Percentiles rank a stretch among this genome's conserved stretches.
Evolutionary conservation across 2,888 invertebrate genomes (phyloP).

Genomic region (Platynereis dumerilii): DNA sequence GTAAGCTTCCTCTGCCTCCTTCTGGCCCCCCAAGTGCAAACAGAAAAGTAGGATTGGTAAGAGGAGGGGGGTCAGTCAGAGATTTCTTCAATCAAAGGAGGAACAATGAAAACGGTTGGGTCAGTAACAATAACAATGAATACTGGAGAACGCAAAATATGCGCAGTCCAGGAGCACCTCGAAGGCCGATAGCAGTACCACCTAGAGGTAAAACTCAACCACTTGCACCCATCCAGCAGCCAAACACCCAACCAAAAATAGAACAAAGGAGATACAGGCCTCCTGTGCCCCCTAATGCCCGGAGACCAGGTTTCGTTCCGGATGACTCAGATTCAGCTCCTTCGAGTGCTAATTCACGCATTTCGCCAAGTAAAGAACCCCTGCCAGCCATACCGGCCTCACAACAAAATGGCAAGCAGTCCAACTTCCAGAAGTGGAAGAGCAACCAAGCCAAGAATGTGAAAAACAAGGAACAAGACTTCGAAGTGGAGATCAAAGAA

Average conservation of each 20-base stretch:
- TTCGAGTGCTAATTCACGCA: background rate
- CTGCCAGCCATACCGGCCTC: background rate
- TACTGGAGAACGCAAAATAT: background rate
- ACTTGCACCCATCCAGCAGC: conserved; percentile 43
- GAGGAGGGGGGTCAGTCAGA: background rate
- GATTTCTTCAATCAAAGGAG: conserved; percentile 3
- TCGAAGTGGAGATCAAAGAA: conserved; percentile 1
- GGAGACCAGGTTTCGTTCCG: too few species aligned
- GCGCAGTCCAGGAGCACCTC: background rate
- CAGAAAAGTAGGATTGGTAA: background rate
- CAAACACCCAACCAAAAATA: background rate
- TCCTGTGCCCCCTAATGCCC: background rate
- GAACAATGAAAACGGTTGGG: conserved; percentile 5
- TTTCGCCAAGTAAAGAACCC: background rate
- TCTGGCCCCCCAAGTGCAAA: background rate
- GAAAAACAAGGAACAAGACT: background rate
- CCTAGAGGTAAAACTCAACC: conserved; percentile 48
- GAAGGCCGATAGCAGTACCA: conserved; percentile 19
- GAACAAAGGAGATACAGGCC: background rate
- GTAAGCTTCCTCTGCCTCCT: too few species aligned
- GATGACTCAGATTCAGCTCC: background rate
- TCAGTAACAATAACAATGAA: background rate
- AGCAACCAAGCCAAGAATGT: background rate
- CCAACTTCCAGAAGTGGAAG: conserved; percentile 16
- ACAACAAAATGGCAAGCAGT: background rate